Conservation (phyloP, 1,140 invertebrate genomes). For the Drosophila seguyi region DNA sequence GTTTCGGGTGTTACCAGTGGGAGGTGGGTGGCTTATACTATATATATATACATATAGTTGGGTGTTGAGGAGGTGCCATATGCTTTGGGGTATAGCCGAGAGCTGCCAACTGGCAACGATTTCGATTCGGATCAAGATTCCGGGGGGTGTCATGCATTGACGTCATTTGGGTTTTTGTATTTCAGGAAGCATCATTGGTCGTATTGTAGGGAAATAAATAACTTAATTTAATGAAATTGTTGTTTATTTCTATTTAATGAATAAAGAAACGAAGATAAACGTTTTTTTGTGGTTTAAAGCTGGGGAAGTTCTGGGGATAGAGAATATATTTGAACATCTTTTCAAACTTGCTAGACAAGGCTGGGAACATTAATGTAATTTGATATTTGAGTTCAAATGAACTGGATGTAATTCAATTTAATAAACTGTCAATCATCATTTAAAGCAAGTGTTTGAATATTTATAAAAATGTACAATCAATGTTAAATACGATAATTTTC, state of each 20-base stretch:
- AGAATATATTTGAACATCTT: not conserved
- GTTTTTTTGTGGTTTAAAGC: not conserved
- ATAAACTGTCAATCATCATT: not conserved
- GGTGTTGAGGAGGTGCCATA: constrained; percentile 15
- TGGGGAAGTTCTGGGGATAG: not conserved
- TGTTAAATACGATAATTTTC: too few species aligned
- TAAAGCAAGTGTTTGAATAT: not conserved
- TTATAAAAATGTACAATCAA: not conserved
- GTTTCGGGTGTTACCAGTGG: constrained; percentile 1
- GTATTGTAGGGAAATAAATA: constrained; percentile 6
- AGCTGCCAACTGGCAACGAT: constrained; percentile 18
- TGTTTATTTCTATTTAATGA: not conserved
- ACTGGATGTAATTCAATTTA: not conserved
- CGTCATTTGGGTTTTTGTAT: constrained; percentile 30
- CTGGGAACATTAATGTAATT: not conserved
- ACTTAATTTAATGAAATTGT: constrained; percentile 13
- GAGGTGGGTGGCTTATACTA: constrained; percentile 9
- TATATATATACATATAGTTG: not conserved
- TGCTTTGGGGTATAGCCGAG: constrained; percentile 21
- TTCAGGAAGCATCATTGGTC: not conserved
- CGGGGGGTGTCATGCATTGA: constrained; percentile 46
- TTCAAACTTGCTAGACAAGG: not conserved
- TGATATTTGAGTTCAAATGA: constrained; percentile 2
- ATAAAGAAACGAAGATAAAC: not conserved
- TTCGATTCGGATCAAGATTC: constrained; percentile 22